A percentile compares a stretch with the other conserved stretches of the same genome.
Evolutionary conservation across 2,888 invertebrate genomes (phyloP).

Genomic region (Magallana nippona): DNA sequence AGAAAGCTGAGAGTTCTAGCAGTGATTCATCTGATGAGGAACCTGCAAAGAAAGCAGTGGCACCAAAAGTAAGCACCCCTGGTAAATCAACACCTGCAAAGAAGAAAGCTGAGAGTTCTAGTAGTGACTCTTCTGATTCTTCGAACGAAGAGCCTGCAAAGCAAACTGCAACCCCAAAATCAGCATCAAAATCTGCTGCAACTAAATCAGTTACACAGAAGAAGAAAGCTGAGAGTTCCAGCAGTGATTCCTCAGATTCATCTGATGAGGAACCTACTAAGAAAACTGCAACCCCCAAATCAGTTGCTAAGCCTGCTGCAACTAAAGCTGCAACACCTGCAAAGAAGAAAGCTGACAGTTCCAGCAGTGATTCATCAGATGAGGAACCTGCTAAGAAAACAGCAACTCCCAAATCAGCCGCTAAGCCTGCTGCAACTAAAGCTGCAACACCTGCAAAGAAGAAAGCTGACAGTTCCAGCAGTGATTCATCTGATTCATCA

Average conservation of each 20-base stretch:
- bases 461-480: constrained; percentile 40
- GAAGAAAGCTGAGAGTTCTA: constrained; percentile 30
- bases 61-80: constrained; percentile 40
- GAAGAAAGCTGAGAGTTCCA: constrained; percentile 26
- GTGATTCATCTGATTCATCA: constrained; percentile 25
- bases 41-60: constrained; percentile 38
- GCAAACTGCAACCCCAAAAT: constrained; percentile 39
- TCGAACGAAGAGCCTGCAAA: constrained; percentile 44
- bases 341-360: constrained; percentile 31
- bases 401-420: constrained; percentile 40
- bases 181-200: constrained; percentile 40
- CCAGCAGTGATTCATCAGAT: constrained; percentile 34
- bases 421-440: constrained; percentile 38
- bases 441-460: too few species aligned
- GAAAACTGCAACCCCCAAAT: constrained; percentile 34
- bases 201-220: constrained; percentile 34
- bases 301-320: constrained; percentile 10
- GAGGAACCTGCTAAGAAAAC: constrained; percentile 43
- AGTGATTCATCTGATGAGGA: constrained; percentile 41
- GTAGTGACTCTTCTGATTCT: constrained; percentile 21
- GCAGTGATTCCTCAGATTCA: constrained; percentile 35
- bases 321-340: too few species aligned
- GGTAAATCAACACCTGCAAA: constrained; percentile 44
- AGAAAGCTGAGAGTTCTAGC: constrained; percentile 47
- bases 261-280: constrained; percentile 52